phyloP scores from a whole-genome alignment of 2,888 invertebrate species.

The Sacculina carcini region DNA sequence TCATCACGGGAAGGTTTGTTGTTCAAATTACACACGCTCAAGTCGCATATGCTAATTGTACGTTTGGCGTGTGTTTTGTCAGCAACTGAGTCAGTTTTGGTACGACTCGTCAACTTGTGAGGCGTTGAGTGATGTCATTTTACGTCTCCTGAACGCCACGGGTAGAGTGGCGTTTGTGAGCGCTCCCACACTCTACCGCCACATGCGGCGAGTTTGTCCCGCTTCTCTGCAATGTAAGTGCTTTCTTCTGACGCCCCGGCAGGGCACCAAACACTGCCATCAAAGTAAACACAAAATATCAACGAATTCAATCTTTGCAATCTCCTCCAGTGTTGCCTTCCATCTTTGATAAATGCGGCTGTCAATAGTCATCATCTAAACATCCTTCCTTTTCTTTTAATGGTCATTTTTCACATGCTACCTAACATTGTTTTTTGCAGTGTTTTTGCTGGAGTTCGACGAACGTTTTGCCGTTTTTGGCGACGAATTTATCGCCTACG shows the following conservation, averaged over 20 bases:
- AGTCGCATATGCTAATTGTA: too few species aligned
- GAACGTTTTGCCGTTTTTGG: slow-evolving; percentile 49
- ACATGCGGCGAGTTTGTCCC: slow-evolving; percentile 17
- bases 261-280: too few species aligned
- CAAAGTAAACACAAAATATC: too few species aligned
- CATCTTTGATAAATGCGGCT: slow-evolving; percentile 5
- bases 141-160: slow-evolving; percentile 28
- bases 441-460: slow-evolving; percentile 48
- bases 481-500: slow-evolving; percentile 54
- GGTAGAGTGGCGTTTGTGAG: slow-evolving; percentile 43
- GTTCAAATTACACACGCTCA: too few species aligned
- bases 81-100: slow-evolving; percentile 98
- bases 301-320: too few species aligned
- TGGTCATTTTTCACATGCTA: too few species aligned
- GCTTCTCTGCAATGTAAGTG: slow-evolving; percentile 2
- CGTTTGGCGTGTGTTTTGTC: too few species aligned
- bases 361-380: slow-evolving; percentile 8
- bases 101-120: slow-evolving; percentile 56
- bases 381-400: too few species aligned
- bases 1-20: too few species aligned
- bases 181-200: slow-evolving; percentile 56
- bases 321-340: too few species aligned
- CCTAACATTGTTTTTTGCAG: slow-evolving; percentile 6
- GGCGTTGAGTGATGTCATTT: slow-evolving; percentile 36
- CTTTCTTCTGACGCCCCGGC: too few species aligned